Conservation (phyloP, 2,113 vertebrate species). For the Urocitellus parryii region DNA sequence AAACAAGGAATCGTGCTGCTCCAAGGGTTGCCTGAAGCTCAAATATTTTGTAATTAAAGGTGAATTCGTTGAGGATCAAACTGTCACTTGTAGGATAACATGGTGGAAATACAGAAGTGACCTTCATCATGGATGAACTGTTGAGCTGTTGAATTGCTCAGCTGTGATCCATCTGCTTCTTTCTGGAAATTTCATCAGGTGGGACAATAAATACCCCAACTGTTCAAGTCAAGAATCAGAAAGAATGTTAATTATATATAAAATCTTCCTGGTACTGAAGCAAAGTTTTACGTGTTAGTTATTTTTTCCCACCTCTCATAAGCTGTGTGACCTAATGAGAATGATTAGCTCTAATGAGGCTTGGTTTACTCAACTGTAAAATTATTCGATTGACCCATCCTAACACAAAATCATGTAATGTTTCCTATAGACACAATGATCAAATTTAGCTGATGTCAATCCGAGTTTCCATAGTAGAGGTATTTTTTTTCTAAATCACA, state of each 20-base stretch:
- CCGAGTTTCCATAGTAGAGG: not conserved
- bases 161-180: fast-evolving
- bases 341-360: not conserved
- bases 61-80: not conserved
- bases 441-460: not conserved
- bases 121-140: not conserved
- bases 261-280: not conserved
- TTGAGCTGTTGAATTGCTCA: not conserved
- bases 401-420: not conserved
- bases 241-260: not conserved
- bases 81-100: not conserved
- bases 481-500: not conserved
- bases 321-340: not conserved
- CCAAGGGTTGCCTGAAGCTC: fast-evolving
- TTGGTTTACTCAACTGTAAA: not conserved
- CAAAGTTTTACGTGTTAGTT: not conserved
- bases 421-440: not conserved
- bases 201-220: not conserved
- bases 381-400: not conserved
- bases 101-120: not conserved
- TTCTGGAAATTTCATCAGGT: not conserved
- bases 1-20: not conserved
- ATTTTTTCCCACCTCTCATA: not conserved
- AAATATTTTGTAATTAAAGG: not conserved
- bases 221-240: not conserved